Base-by-base conservation (phyloP, 2,888 invertebrate genomes). In the Callosobruchus maculatus region DNA sequence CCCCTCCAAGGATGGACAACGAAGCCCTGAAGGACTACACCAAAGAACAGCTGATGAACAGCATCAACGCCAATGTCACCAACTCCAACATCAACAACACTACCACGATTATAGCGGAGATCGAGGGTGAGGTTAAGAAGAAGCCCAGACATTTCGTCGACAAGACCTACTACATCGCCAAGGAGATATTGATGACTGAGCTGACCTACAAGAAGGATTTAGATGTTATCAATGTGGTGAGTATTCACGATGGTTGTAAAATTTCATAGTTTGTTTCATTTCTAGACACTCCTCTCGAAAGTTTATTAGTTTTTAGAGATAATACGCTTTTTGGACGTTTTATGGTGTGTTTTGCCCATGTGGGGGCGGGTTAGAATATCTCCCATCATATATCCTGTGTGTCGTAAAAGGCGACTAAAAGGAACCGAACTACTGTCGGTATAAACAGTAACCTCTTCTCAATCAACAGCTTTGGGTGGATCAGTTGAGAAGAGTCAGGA, bases 161-260 rank as follows among this genome's bases (percentile, higher is more conserved):
- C 82, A 91, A 91, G 83, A 91, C 92, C 21, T 96, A 95, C 87
- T 96, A 93, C 86, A 92, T 97, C 79, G 94, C 95, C 72, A 97
- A 97, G 87, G 98, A 98, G 88, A 89, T 98, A 80, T 90, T 98
- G 73, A 97, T 97, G 95, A 98, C 97, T 0, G 98, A 98, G 86
- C 89, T 97, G 80, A 98, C 98, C 0, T 98, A 97, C 87, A 96
- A 96, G 84, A 95, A 97, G 83, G 98, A 98, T 86, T 88, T 98
- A 81, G 97, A 97, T 85, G 94, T 98, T 68, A 91, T 98, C 77
- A 95, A 95, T 85, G 91, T 94, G 85, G 96, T 96, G 85, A 90
- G 93, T 89, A 18, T 0, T 4, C 7, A 26, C 26, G 7, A 4
- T 26, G 26, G 26, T n/a, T n/a, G n/a, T n/a, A n/a, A n/a, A n/a